Base-by-base conservation (phyloP, 1,140 invertebrate species). In the Tetranychus cinnabarinus region DNA sequence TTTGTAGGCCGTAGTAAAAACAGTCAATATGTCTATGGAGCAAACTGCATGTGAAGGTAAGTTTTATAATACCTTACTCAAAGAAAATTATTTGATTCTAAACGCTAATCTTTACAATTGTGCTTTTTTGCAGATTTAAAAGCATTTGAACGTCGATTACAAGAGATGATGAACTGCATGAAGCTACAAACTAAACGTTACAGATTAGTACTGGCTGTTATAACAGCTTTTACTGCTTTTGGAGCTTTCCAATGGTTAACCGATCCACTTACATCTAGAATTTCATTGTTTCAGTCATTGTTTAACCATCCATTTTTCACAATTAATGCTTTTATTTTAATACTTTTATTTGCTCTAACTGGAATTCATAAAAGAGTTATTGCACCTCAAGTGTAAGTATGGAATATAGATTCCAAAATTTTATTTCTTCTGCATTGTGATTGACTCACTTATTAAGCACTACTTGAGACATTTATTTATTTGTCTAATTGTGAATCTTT, bases 221-320 rank as follows among this genome's bases (percentile, higher is more conserved):
- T 88, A 61, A 87, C 88, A 10, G 75, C 89, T 4, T 89, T 86
- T 66, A 91, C 88, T 62, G 85, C 87, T 34, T 81, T 88, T 58
- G 88, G 88, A 34, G 90, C 90, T 13, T 91, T 85, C 80, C 85
- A 89, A 67, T 96, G 91, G 90, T 74, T 97, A 5, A 84, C 82
- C 67, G 91, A 97, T 75, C 88, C 89, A 1, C 79, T 84, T 59
- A 92, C 88, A 33, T 80, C 84, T 50, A 79, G 76, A 73, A 70
- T 95, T 15, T 82, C 88, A 31, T 82, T 97, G 61, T 80, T 82
- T 12, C 86, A 95, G 71, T 96, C 91, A 8, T 75, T 97, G 34
- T 81, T 80, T 69, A 93, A 93, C 72, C 92, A 97, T 78, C 83
- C 85, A n/a, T 88, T 95, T 69, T 97, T 97, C 73, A 84, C 89